Conservation (phyloP, 2,888 invertebrate species). For the Thera obeliscata region DNA sequence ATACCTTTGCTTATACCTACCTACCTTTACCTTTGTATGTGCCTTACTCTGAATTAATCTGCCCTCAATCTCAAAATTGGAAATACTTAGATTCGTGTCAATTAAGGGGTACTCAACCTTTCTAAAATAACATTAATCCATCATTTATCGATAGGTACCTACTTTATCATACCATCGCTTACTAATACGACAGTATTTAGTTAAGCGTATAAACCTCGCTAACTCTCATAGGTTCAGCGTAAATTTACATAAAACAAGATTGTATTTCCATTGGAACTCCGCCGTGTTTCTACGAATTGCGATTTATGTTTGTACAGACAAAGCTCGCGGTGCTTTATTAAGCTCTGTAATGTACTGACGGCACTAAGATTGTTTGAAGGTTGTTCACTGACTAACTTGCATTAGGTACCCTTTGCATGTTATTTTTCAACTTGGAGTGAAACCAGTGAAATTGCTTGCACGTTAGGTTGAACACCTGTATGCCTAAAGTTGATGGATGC, state of each 20-base stretch:
- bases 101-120: conserved; percentile 5
- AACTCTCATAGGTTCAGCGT: conserved; percentile 24
- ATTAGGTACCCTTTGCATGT: conserved; percentile 5
- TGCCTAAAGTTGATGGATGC: too few species aligned
- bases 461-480: too few species aligned
- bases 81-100: too few species aligned
- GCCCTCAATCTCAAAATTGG: too few species aligned
- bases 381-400: conserved; percentile 10
- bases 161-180: conserved; percentile 5
- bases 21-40: too few species aligned
- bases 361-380: conserved; percentile 15
- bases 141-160: conserved; percentile 10
- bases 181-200: conserved; percentile 11
- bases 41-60: too few species aligned
- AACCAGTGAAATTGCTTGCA: not conserved
- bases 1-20: too few species aligned
- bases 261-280: conserved; percentile 27
- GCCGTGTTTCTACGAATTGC: conserved; percentile 59
- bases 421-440: not conserved
- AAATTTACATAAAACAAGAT: conserved; percentile 37
- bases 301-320: conserved; percentile 50
- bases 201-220: conserved; percentile 16
- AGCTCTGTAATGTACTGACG: conserved; percentile 36
- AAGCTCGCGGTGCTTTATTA: conserved; percentile 43
- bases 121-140: conserved; percentile 5